Evolutionary conservation across 2,797 vertebrate species (phyloP).

Genomic region (Spea hammondii): DNA sequence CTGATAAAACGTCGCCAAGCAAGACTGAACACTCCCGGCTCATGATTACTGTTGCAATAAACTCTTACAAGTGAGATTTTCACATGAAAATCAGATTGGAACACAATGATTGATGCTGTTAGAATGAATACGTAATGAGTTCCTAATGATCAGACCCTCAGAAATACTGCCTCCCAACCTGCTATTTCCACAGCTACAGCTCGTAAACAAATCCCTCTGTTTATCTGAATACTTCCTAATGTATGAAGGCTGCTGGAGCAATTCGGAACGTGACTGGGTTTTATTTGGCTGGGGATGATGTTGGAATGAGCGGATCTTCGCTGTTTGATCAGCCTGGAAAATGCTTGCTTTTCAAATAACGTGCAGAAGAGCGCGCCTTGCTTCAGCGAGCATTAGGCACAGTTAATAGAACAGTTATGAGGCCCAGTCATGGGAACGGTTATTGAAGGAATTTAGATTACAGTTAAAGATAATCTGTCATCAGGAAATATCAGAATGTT

Average conservation of each 20-base stretch:
- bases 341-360: background rate
- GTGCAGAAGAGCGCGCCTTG: background rate
- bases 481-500: background rate
- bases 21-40: slow-evolving; percentile 42
- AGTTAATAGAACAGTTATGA: background rate
- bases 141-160: slow-evolving; percentile 47
- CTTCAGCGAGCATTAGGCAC: background rate
- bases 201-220: slow-evolving; percentile 51
- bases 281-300: slow-evolving; percentile 23
- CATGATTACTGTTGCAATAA: slow-evolving; percentile 47
- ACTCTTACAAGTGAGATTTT: slow-evolving; percentile 45
- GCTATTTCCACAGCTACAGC: slow-evolving; percentile 44
- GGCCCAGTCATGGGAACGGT: background rate
- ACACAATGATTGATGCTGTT: slow-evolving; percentile 51
- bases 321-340: background rate
- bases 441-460: background rate
- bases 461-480: background rate
- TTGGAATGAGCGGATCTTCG: background rate
- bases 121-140: slow-evolving; percentile 50
- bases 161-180: slow-evolving; percentile 46
- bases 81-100: slow-evolving; percentile 52
- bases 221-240: slow-evolving; percentile 51
- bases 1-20: slow-evolving; percentile 39
- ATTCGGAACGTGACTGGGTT: slow-evolving; percentile 39
- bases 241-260: slow-evolving; percentile 46